Percentiles rank a stretch among this genome's conserved stretches.
Evolutionary conservation across 2,113 vertebrate species (phyloP).

Genomic region (Ptyas mucosa): DNA sequence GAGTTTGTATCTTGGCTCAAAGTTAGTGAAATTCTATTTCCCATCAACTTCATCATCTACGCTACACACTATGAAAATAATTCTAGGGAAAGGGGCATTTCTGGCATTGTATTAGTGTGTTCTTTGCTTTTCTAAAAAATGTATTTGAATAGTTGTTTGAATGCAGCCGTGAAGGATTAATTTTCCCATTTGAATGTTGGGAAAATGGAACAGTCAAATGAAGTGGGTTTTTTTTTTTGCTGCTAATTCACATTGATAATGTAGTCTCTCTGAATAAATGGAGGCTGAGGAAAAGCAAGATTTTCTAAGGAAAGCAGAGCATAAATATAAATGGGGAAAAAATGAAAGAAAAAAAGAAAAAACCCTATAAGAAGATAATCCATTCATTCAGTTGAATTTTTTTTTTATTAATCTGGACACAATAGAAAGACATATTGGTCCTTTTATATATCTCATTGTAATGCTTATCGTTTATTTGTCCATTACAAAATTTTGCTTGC

Average conservation of each 20-base stretch:
- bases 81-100: not conserved
- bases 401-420: not conserved
- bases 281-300: not conserved
- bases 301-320: not conserved
- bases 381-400: conserved; percentile 19
- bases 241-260: not conserved
- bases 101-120: not conserved
- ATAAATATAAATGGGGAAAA: not conserved
- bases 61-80: not conserved
- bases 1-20: not conserved
- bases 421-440: not conserved
- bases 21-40: not conserved
- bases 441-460: not conserved
- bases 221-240: not conserved
- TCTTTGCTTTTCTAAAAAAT: not conserved
- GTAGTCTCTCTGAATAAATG: not conserved
- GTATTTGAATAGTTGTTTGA: conserved; percentile 18
- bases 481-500: conserved; percentile 25
- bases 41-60: not conserved
- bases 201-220: not conserved
- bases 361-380: not conserved
- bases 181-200: not conserved
- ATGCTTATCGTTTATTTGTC: conserved; percentile 14
- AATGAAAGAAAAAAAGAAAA: not conserved
- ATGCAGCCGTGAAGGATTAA: conserved; percentile 1